Evolutionary conservation across 2,888 invertebrate species (phyloP).

Genomic region (Caenorhabditis angaria): DNA sequence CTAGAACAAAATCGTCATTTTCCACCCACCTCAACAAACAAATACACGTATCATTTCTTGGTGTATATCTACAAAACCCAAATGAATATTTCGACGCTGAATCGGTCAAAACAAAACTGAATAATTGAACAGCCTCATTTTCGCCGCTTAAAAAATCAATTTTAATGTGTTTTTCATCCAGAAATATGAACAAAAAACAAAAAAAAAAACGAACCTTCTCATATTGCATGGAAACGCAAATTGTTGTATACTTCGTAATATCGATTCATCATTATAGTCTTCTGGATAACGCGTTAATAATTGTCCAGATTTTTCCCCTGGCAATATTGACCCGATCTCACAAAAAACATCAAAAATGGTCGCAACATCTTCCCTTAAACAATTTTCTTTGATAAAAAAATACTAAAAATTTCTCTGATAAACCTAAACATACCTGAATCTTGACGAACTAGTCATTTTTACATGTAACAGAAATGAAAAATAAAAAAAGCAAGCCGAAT

Average conservation of each 20-base stretch:
- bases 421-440: background rate
- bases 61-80: slow-evolving; percentile 95
- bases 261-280: slow-evolving; percentile 64
- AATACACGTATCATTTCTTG: slow-evolving; percentile 84
- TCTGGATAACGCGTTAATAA: slow-evolving; percentile 69
- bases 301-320: slow-evolving; percentile 26
- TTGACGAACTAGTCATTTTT: background rate
- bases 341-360: slow-evolving; percentile 69
- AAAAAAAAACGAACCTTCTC: slow-evolving; percentile 30
- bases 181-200: background rate
- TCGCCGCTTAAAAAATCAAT: slow-evolving; percentile 43
- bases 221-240: slow-evolving; percentile 70
- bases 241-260: slow-evolving; percentile 67
- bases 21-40: slow-evolving; percentile 76
- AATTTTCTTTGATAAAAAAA: too few relatives aligned
- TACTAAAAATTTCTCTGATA: background rate
- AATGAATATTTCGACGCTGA: slow-evolving; percentile 94
- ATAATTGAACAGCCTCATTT: slow-evolving; percentile 83
- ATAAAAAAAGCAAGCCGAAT: background rate
- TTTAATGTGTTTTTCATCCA: background rate
- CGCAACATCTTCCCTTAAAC: slow-evolving; percentile 53
- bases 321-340: slow-evolving; percentile 48
- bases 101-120: slow-evolving; percentile 94
- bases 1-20: background rate
- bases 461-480: too few relatives aligned